Base-by-base conservation (phyloP, 2,888 invertebrate species). In the Caenorhabditis sinica region DNA sequence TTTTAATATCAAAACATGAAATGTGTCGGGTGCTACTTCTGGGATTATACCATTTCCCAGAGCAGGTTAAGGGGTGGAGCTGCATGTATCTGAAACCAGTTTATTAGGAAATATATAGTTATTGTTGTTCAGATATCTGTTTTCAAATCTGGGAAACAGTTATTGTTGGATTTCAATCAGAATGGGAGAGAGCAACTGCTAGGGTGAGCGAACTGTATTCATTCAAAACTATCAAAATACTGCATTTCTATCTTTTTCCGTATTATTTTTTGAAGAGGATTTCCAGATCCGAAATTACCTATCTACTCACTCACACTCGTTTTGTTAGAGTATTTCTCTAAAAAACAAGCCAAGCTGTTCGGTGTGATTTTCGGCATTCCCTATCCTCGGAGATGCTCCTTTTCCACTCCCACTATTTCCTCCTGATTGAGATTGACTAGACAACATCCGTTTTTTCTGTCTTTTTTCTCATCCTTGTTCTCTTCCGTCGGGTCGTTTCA, bases 11-110 rank as follows among this genome's bases (percentile, higher is more conserved):
- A 49, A 49, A 17, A 33, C 2, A 23, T 2, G 28, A 51, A 28
- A 66, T 33, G 0, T 20, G 4, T 13, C 25, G 5, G 6, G 17
- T 40, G 13, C 30, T n/a, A 40, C 73, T n/a, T 74, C 17, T 36
- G 73, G 76, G 76, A 76, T 76, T 76, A 76, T 76, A 76, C 51
- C 60, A 68, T 56, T 76, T 65, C 76, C 76, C 75, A 58, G 43
- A 51, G 65, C 75, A 76, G 58, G 28, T 4, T 53, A 58, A 49
- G n/a, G n/a, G 68, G 68, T 36, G 68, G 68, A 20, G 20, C 49
- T 49, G 1, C 2, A 8, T 49, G 5, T 49, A n/a, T 20, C 4
- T 20, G n/a, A n/a, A 49, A 2, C n/a, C 0, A 20, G 20, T 20
- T 15, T 20, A n/a, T n/a, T n/a, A n/a, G n/a, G n/a, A n/a, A n/a